Evolutionary conservation across 2,113 vertebrate species (phyloP), one percentile per base, ranked within the genome.

Genomic region (Rhinoptilus africanus): DNA sequence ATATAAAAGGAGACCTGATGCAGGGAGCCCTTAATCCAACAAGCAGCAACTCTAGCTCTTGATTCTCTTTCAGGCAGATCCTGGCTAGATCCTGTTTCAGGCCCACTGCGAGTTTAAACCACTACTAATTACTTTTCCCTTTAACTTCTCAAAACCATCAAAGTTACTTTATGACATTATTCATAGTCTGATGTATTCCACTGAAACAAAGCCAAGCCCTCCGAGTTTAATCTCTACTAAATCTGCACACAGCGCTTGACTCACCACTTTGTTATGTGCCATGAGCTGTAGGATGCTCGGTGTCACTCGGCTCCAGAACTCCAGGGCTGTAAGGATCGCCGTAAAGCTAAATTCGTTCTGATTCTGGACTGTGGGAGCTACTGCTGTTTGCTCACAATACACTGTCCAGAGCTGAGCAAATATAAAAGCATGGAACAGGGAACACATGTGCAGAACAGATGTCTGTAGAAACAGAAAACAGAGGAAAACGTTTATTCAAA

Each of bases 321-420:
- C 99, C 60, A 99, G 97, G 18, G 99, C 99, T 2, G 99, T 99
- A 62, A 99, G 99, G 79, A 99, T 99, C 26, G 99, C 99, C 2
- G 98, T 98, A 95, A 99, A 99, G 72, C 99, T 99, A 96, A 99
- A 99, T 85, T 99, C 99, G 0, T 99, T 99, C 97, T 99, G 99
- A 97, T 99, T 99, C 90, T 99, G 99, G 72, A 99, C 95, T 7
- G 99, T 98, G 0, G 99, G 98, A 24, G 98, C 98, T 35, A 99
- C 99, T 4, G 99, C 99, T 8, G 99, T 99, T 97, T 99, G 99
- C 91, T 99, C 99, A n/a, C 99, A 99, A 80, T 99, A 99, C 51
- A 99, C 99, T 16, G 99, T 99, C 99, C 99, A 99, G 81, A 99
- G 98, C 98, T 99, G 99, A 89, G 99, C 99, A 72, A 99, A 99